Percentiles rank a stretch among this genome's conserved stretches.
These are phyloP conservation scores for Bos javanicus DNA, from an alignment of 2,113 vertebrate genomes.

Conservation along the genomic window DNA sequence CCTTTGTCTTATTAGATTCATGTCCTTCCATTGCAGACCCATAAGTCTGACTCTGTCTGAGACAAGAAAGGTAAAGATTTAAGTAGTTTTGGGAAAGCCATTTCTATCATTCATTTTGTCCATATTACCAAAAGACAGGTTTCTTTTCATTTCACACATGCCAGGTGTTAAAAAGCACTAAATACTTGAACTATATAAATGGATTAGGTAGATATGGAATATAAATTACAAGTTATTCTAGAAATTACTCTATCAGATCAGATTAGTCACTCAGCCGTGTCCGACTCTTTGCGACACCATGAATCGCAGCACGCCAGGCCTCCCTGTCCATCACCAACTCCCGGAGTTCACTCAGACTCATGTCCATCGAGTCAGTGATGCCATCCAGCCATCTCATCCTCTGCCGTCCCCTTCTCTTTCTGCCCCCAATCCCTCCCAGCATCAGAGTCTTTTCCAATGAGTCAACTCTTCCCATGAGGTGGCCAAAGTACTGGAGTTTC, in stretches of 20 bases:
- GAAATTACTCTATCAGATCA: not conserved
- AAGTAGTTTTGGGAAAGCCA: not conserved
- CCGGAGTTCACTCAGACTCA: too few species aligned
- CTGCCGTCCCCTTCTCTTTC: too few species aligned
- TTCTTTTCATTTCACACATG: not conserved
- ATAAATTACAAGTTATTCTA: constrained; percentile 3
- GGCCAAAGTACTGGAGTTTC: too few species aligned
- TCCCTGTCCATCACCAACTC: too few species aligned
- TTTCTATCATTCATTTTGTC: not conserved
- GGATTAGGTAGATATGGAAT: not conserved
- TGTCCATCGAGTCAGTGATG: too few species aligned
- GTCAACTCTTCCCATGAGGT: too few species aligned
- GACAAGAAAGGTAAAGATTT: not conserved
- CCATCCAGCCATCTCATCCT: too few species aligned
- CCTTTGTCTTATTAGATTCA: not conserved
- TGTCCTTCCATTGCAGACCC: not conserved
- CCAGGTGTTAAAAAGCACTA: not conserved
- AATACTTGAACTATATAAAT: not conserved
- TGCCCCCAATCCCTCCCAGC: too few species aligned
- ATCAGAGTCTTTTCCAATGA: too few species aligned
- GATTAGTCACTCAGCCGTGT: too few species aligned
- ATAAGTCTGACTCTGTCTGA: not conserved
- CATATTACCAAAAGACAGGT: not conserved
- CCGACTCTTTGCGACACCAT: too few species aligned
- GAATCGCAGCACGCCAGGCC: too few species aligned